A percentile compares a stretch with the other conserved stretches of the same genome.
Conservation (phyloP, 1,140 invertebrate species). For the Drosophila elegans region DNA sequence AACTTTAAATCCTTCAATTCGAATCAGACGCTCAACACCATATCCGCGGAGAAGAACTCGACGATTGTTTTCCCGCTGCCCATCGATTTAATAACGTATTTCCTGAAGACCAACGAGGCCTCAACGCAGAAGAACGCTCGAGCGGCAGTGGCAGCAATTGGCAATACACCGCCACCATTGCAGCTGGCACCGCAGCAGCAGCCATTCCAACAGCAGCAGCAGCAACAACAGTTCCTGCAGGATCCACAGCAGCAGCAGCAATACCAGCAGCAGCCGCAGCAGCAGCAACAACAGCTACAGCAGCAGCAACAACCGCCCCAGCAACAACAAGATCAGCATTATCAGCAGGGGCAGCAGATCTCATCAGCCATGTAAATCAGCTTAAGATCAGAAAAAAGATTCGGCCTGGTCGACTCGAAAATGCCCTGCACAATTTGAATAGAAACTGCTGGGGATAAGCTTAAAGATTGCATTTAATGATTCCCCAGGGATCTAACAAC, state of each 20-base stretch:
- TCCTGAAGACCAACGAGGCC: slow-evolving; percentile 86
- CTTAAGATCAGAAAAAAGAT: slow-evolving; percentile 8
- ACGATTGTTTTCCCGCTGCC: slow-evolving; percentile 99
- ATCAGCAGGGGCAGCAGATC: slow-evolving; percentile 59
- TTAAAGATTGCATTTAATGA: background rate
- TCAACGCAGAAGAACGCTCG: slow-evolving; percentile 65
- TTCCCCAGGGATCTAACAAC: background rate
- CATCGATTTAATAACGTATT: slow-evolving; percentile 94
- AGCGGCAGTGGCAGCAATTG: slow-evolving; percentile 55
- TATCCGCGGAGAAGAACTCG: slow-evolving; percentile 98
- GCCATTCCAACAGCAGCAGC: slow-evolving; percentile 36
- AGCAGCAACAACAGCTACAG: slow-evolving; percentile 18
- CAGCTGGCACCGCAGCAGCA: slow-evolving; percentile 46
- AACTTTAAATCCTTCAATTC: background rate
- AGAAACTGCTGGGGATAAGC: background rate
- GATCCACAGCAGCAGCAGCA: slow-evolving; percentile 35
- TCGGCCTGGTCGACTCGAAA: slow-evolving; percentile 20
- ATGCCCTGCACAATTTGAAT: slow-evolving; percentile 11
- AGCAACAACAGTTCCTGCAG: background rate
- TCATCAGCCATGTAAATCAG: slow-evolving; percentile 73
- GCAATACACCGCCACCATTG: slow-evolving; percentile 51
- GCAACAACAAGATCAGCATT: slow-evolving; percentile 27
- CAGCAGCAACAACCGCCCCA: slow-evolving; percentile 23
- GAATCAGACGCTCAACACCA: slow-evolving; percentile 94
- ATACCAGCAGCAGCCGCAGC: slow-evolving; percentile 22